phyloP scores from a whole-genome alignment of 1,140 invertebrate genomes.

The Watersipora subatra region DNA sequence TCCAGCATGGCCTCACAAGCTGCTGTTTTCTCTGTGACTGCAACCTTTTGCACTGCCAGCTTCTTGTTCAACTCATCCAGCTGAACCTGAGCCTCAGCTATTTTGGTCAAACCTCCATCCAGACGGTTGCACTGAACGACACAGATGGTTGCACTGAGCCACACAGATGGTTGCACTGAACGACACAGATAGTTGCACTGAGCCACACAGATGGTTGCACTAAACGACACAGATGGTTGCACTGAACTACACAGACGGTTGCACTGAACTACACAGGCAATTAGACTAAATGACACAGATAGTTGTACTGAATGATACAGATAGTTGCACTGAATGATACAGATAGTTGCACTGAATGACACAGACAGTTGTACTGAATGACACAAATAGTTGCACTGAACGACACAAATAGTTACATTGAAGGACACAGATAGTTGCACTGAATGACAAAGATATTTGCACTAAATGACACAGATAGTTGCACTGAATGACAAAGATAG shows the following conservation, averaged over 20 bases:
- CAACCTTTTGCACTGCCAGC: constrained; percentile 58
- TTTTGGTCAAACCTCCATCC: constrained; percentile 57
- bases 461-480: background rate
- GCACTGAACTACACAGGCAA: constrained; percentile 40
- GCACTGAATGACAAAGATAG: constrained; percentile 37
- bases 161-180: constrained; percentile 51
- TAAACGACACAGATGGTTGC: constrained; percentile 21
- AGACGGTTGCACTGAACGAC: constrained; percentile 50
- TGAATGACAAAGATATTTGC: constrained; percentile 21
- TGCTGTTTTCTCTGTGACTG: constrained; percentile 58
- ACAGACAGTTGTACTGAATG: background rate
- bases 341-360: constrained; percentile 37
- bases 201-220: constrained; percentile 52
- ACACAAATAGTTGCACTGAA: constrained; percentile 36
- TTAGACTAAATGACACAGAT: background rate
- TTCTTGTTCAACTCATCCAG: constrained; percentile 58
- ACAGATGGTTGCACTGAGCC: constrained; percentile 23
- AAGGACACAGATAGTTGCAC: constrained; percentile 24
- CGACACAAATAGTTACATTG: constrained; percentile 2
- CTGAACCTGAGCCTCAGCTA: constrained; percentile 61
- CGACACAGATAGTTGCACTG: constrained; percentile 4
- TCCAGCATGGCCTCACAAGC: constrained; percentile 57
- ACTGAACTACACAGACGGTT: constrained; percentile 47
- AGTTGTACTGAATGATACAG: constrained; percentile 37
- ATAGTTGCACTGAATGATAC: background rate